Percentiles rank a stretch among this genome's conserved stretches.
Conservation (phyloP, 2,113 vertebrate genomes). For the Sylvilagus bachmani region DNA sequence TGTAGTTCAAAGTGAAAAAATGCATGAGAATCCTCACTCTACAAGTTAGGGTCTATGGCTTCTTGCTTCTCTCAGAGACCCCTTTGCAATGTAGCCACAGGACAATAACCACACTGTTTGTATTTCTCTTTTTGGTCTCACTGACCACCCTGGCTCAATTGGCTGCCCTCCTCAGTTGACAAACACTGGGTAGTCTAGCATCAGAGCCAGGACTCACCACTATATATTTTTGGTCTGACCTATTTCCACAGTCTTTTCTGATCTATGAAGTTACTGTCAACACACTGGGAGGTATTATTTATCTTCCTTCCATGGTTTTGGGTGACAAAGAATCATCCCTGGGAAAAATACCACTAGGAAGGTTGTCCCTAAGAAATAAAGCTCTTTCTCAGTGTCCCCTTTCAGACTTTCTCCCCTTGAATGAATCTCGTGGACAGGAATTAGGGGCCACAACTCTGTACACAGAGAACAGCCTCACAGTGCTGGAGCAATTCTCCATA, state of each 20-base stretch:
- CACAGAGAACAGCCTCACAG: background rate
- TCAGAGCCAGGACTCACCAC: constrained; percentile 63
- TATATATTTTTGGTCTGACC: constrained; percentile 80
- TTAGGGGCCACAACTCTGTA: background rate
- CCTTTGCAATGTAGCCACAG: constrained; percentile 15
- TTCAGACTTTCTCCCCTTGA: background rate
- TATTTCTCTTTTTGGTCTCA: constrained; percentile 73
- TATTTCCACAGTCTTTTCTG: constrained; percentile 73
- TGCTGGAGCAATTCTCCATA: background rate
- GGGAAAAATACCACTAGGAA: constrained; percentile 49
- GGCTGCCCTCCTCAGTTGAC: background rate
- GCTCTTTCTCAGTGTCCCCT: constrained; percentile 47
- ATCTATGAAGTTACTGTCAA: constrained; percentile 78
- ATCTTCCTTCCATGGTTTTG: constrained; percentile 67
- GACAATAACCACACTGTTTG: constrained; percentile 71
- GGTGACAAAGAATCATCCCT: constrained; percentile 75
- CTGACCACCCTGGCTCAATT: constrained; percentile 44
- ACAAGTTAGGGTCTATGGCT: background rate
- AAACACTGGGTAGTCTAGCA: constrained; percentile 67
- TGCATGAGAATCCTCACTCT: background rate
- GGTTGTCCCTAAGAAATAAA: constrained; percentile 3
- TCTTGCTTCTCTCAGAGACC: constrained; percentile 51
- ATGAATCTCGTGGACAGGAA: background rate
- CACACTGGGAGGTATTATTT: constrained; percentile 78
- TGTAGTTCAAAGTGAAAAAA: constrained; percentile 6